Evolutionary conservation across 2,888 invertebrate genomes (phyloP).

Genomic region (Lymantria dispar): DNA sequence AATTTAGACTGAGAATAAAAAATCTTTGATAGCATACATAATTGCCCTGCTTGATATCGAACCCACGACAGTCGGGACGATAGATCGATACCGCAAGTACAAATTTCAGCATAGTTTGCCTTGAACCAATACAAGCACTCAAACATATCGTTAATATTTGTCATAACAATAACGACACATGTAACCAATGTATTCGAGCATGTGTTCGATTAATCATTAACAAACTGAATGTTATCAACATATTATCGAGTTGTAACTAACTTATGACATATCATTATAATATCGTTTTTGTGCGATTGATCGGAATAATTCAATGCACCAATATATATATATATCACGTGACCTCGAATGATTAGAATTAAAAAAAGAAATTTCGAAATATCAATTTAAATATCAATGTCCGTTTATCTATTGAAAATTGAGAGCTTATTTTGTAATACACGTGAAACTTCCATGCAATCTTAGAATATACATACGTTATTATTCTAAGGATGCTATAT

Average conservation of each 20-base stretch:
- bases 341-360: slow-evolving; percentile 32
- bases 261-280: slow-evolving; percentile 46
- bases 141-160: slow-evolving; percentile 31
- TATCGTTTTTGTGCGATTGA: slow-evolving; percentile 51
- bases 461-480: no score
- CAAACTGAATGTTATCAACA: slow-evolving; percentile 49
- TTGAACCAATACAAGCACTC: slow-evolving; percentile 22
- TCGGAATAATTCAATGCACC: slow-evolving; percentile 48
- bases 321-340: slow-evolving; percentile 26
- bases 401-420: not conserved
- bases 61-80: no score
- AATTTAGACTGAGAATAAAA: no score
- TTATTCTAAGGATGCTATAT: no score
- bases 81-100: not conserved
- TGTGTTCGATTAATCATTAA: slow-evolving; percentile 47
- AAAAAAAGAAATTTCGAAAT: slow-evolving; percentile 22
- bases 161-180: slow-evolving; percentile 34
- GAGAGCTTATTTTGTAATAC: no score
- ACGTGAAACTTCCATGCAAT: no score
- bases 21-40: no score
- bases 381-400: not conserved
- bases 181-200: slow-evolving; percentile 34
- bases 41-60: no score
- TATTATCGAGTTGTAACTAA: slow-evolving; percentile 21
- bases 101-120: slow-evolving; percentile 11